Percentiles rank a stretch among this genome's conserved stretches.
Evolutionary conservation across 2,888 invertebrate species (phyloP).

Genomic region (Drosophila paranaensis): DNA sequence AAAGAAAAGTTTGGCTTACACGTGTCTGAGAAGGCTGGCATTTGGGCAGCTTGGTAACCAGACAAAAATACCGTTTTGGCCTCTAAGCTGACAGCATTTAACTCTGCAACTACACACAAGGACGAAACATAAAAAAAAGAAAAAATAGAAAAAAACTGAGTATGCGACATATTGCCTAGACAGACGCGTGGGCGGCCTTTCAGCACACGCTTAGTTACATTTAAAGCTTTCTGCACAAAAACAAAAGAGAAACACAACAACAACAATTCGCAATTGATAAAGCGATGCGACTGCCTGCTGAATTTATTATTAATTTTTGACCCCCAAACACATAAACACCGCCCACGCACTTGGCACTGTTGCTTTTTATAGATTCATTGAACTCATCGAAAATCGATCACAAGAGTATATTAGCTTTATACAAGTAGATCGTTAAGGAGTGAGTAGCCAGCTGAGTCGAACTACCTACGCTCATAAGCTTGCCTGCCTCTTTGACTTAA

Average conservation of each 20-base stretch:
- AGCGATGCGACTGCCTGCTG: conserved; percentile 19
- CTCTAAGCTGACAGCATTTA: conserved; percentile 50
- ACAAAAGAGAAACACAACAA: neutral
- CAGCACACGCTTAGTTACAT: conserved; percentile 17
- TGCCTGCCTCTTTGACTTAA: neutral
- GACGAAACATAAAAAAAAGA: conserved; percentile 6
- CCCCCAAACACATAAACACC: neutral
- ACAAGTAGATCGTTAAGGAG: no score
- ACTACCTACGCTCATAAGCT: neutral
- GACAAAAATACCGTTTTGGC: conserved; percentile 31
- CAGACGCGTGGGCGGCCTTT: conserved; percentile 22
- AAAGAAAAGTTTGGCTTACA: conserved; percentile 41
- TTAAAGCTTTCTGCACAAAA: conserved; percentile 19
- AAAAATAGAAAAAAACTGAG: conserved; percentile 41
- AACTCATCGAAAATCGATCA: neutral
- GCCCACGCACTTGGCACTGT: neutral
- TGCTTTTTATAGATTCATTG: neutral
- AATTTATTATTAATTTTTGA: conserved; percentile 48
- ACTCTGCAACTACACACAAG: conserved; percentile 24
- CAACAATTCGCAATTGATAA: conserved; percentile 26
- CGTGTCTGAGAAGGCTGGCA: conserved; percentile 26
- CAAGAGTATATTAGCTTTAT: neutral
- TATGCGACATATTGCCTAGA: conserved; percentile 63
- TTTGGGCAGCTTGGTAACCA: conserved; percentile 1
- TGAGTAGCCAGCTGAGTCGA: no score